phyloP scores from a whole-genome alignment of 2,113 vertebrate species.

The Bubo bubo region DNA sequence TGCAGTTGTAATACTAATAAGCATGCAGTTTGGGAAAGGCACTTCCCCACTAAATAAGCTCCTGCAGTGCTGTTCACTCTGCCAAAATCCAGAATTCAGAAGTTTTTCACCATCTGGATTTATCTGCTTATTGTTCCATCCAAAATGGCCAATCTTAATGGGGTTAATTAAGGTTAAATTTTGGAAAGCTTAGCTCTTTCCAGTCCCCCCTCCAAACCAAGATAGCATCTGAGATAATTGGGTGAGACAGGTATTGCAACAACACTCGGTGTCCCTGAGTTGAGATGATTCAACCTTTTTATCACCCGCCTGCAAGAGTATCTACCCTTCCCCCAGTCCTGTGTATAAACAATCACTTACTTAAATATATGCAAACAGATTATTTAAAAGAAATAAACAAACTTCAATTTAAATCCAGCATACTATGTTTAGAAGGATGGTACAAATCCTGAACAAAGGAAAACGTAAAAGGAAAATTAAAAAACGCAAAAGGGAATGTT shows the following conservation, averaged over 20 bases:
- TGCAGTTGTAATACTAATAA: not conserved
- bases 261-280: not conserved
- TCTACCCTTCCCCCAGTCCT: not conserved
- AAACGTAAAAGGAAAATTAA: not conserved
- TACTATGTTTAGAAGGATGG: not conserved
- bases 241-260: not conserved
- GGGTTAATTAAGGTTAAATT: not conserved
- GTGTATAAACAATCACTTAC: not conserved
- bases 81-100: not conserved
- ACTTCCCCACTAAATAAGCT: not conserved
- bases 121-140: not conserved
- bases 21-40: not conserved
- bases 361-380: not conserved
- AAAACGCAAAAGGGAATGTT: not conserved
- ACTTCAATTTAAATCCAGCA: not conserved
- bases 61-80: not conserved
- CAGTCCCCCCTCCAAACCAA: not conserved
- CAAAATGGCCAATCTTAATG: not conserved
- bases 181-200: not conserved
- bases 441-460: not conserved
- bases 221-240: not conserved
- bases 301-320: not conserved
- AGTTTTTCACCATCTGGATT: not conserved
- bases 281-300: not conserved
- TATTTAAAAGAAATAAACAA: not conserved